Percentiles rank a stretch among this genome's conserved stretches.
These are phyloP conservation scores for Phataginus tricuspis DNA, from an alignment of 2,797 vertebrate genomes.

Conservation along the genomic window DNA sequence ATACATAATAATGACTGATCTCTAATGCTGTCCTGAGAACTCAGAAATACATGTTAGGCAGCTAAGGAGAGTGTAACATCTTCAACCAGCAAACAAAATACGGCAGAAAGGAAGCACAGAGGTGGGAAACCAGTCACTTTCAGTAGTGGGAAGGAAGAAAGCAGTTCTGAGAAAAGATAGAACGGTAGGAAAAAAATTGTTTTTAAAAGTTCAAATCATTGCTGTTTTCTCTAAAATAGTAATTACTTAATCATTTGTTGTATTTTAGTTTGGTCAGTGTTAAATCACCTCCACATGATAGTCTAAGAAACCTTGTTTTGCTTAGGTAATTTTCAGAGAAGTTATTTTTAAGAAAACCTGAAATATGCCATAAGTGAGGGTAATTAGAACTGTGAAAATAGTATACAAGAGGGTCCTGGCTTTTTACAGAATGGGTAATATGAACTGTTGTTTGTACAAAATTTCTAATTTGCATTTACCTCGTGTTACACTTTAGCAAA, in stretches of 20 bases:
- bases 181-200: not conserved
- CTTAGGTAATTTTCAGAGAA: slow-evolving; percentile 10
- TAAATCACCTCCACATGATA: not conserved
- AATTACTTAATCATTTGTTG: not conserved
- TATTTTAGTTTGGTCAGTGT: not conserved
- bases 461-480: not conserved
- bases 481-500: not conserved
- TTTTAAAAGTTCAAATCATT: slow-evolving; percentile 2
- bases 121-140: not conserved
- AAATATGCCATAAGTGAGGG: not conserved
- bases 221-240: not conserved
- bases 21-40: not conserved
- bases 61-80: not conserved
- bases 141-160: not conserved
- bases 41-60: not conserved
- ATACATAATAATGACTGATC: not conserved
- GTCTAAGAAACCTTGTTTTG: not conserved
- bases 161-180: not conserved
- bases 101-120: not conserved
- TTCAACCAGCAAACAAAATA: not conserved
- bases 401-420: not conserved
- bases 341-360: slow-evolving; percentile 24
- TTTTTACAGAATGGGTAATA: not conserved
- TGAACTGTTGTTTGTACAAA: not conserved
- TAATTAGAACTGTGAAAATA: not conserved